Conservation (phyloP, 2,113 vertebrate species). For the Mormyrus iriodes region DNA sequence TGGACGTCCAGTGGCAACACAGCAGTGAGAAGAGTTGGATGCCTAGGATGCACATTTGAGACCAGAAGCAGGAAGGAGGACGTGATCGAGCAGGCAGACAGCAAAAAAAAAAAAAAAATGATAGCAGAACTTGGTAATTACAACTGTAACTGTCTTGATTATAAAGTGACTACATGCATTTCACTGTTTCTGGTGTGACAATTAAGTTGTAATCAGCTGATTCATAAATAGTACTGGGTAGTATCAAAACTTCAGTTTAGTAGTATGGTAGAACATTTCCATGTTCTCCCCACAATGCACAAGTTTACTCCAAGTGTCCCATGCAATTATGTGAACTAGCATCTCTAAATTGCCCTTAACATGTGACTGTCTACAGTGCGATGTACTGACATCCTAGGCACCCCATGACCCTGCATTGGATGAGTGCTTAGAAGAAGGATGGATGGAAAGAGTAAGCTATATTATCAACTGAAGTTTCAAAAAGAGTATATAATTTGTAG, state of each 20-base stretch:
- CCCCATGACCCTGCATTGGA: background rate
- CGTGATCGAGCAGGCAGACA: background rate
- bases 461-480: background rate
- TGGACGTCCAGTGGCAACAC: constrained; percentile 29
- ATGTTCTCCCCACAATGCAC: background rate
- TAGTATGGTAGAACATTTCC: background rate
- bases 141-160: background rate
- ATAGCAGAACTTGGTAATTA: background rate
- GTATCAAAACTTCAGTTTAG: background rate
- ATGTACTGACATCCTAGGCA: background rate
- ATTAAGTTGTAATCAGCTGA: background rate
- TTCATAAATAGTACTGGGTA: background rate
- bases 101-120: background rate
- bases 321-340: background rate
- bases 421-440: background rate
- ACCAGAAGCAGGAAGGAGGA: constrained; percentile 3
- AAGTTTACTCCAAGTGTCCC: background rate
- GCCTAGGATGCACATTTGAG: background rate
- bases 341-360: background rate
- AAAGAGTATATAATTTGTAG: background rate
- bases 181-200: background rate
- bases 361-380: background rate
- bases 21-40: constrained; percentile 31
- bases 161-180: background rate
- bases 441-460: background rate